Percentiles rank a stretch among this genome's conserved stretches.
phyloP scores from a whole-genome alignment of 1,140 invertebrate genomes.

The Diorhabda sublineata region DNA sequence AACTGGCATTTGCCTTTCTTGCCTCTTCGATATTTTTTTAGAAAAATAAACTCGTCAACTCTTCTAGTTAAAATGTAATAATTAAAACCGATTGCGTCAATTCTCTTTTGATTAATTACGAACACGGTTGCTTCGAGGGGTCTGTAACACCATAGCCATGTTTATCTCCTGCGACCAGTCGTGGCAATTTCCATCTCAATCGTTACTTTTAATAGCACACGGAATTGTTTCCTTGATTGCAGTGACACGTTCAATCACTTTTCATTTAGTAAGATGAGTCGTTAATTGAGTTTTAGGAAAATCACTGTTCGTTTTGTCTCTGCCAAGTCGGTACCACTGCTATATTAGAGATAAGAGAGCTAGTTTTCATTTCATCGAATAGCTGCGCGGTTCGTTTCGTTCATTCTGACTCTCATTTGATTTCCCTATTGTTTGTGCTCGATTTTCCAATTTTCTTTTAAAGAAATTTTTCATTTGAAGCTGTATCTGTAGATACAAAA shows the following conservation, averaged over 20 bases:
- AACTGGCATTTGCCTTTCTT: no score
- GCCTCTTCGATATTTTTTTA: no score
- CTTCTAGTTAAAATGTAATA: slow-evolving; percentile 30
- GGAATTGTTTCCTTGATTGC: slow-evolving; percentile 47
- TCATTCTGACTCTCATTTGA: slow-evolving; percentile 7
- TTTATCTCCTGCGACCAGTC: slow-evolving; percentile 44
- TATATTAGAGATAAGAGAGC: slow-evolving; percentile 30
- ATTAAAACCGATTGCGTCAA: slow-evolving; percentile 45
- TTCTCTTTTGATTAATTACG: slow-evolving; percentile 47
- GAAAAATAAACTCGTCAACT: no score
- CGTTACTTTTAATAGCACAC: slow-evolving; percentile 45
- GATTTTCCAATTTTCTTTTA: slow-evolving; percentile 9
- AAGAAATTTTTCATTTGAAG: neutral
- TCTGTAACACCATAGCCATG: slow-evolving; percentile 26
- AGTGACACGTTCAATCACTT: slow-evolving; percentile 46
- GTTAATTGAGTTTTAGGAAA: slow-evolving; percentile 47
- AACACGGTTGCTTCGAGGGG: slow-evolving; percentile 35
- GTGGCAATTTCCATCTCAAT: slow-evolving; percentile 47
- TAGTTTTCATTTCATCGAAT: slow-evolving; percentile 15
- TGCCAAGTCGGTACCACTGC: slow-evolving; percentile 33
- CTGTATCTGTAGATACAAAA: neutral
- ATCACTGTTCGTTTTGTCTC: slow-evolving; percentile 37
- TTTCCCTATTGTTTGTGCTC: slow-evolving; percentile 6
- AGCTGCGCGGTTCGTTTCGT: neutral
- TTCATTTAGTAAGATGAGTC: slow-evolving; percentile 46